Evolutionary conservation across 1,140 invertebrate genomes (phyloP).

Genomic region (Drosophila orena): DNA sequence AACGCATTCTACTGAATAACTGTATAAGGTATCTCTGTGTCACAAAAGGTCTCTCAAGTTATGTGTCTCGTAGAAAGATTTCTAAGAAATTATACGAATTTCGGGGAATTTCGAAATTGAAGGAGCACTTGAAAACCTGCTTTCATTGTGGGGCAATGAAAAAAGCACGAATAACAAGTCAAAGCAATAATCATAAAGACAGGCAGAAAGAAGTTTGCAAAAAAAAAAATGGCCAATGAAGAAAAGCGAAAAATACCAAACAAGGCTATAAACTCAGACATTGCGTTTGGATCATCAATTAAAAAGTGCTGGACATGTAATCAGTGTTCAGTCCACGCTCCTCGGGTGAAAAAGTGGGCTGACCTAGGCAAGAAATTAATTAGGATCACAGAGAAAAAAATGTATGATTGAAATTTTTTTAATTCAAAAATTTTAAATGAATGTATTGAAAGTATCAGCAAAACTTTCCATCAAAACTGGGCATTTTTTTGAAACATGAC

Average conservation of each 20-base stretch:
- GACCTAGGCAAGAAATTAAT: constrained; percentile 47
- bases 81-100: constrained; percentile 19
- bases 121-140: constrained; percentile 42
- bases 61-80: background rate
- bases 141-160: constrained; percentile 33
- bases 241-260: constrained; percentile 36
- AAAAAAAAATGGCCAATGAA: constrained; percentile 9
- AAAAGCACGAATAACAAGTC: constrained; percentile 34
- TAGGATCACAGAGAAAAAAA: constrained; percentile 22
- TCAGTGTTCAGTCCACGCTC: constrained; percentile 14
- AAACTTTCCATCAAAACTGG: too few relatives aligned
- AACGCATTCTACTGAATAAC: too few relatives aligned
- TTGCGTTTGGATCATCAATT: constrained; percentile 67
- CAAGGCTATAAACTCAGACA: constrained; percentile 41
- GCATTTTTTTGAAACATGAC: background rate
- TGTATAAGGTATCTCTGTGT: too few relatives aligned
- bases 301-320: constrained; percentile 62
- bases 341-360: constrained; percentile 39
- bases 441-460: background rate
- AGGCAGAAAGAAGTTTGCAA: constrained; percentile 34
- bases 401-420: background rate
- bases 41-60: too few relatives aligned
- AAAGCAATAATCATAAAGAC: constrained; percentile 68
- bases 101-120: constrained; percentile 21
- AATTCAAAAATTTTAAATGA: background rate